Conservation (phyloP, 2,888 invertebrate species). For the Drosophila borealis region DNA sequence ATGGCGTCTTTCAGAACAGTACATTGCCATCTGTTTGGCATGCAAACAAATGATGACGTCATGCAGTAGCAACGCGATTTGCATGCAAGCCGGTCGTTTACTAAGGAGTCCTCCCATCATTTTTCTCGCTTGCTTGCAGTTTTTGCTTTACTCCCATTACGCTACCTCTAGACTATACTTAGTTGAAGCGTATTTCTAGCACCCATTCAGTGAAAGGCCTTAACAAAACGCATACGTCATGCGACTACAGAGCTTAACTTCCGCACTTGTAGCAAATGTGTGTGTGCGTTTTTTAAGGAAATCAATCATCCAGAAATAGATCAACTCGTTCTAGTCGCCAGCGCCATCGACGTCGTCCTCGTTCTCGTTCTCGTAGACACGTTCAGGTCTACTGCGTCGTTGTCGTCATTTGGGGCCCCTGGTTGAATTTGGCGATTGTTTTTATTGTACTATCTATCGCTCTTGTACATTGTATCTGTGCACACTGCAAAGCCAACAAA, state of each 20-base stretch:
- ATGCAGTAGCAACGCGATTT: constrained; percentile 46
- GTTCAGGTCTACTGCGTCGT: constrained; percentile 20
- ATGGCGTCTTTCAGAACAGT: constrained; percentile 29
- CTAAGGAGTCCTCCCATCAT: constrained; percentile 10
- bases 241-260: constrained; percentile 37
- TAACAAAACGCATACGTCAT: constrained; percentile 68
- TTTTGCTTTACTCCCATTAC: constrained; percentile 17
- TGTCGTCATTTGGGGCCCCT: constrained; percentile 36
- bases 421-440: constrained; percentile 48
- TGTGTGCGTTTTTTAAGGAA: constrained; percentile 47
- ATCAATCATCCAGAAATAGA: constrained; percentile 79
- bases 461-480: constrained; percentile 18
- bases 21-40: constrained; percentile 38
- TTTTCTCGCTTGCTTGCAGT: constrained; percentile 64
- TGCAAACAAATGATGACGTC: constrained; percentile 69
- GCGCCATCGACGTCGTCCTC: constrained; percentile 24
- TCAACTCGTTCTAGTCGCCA: constrained; percentile 52
- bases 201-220: constrained; percentile 38
- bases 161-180: constrained; percentile 8
- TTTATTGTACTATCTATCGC: constrained; percentile 35
- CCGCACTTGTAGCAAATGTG: constrained; percentile 39
- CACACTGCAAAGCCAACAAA: constrained; percentile 12
- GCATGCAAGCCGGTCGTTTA: constrained; percentile 71
- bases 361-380: constrained; percentile 11
- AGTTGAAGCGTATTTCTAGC: constrained; percentile 27